phyloP scores from a whole-genome alignment of 2,888 invertebrate genomes.

The Sycophila texana region DNA sequence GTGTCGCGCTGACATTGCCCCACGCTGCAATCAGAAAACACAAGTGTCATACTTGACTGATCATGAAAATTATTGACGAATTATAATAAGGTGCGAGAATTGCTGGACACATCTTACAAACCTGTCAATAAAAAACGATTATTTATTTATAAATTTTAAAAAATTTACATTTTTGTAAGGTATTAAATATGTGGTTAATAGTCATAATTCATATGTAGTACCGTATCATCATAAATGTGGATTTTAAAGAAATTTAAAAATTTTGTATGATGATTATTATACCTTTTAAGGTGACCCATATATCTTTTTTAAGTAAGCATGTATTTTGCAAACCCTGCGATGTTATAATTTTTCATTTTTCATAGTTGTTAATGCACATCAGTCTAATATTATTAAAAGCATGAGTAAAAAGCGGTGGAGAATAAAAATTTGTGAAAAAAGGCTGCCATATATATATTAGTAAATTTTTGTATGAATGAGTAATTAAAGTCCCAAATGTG shows the following conservation, averaged over 20 bases:
- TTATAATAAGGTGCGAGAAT: slow-evolving; percentile 13
- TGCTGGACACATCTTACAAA: no score
- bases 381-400: slow-evolving; percentile 43
- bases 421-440: slow-evolving; percentile 31
- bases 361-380: slow-evolving; percentile 43
- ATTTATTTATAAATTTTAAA: no score
- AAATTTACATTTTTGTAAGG: no score
- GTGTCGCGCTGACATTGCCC: slow-evolving; percentile 67
- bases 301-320: background rate
- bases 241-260: no score
- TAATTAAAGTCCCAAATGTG: slow-evolving; percentile 40
- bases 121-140: no score
- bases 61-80: background rate
- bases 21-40: slow-evolving; percentile 66
- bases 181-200: no score
- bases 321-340: background rate
- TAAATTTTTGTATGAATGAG: slow-evolving; percentile 36
- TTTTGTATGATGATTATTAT: no score
- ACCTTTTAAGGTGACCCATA: background rate
- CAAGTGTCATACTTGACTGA: slow-evolving; percentile 15
- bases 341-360: slow-evolving; percentile 22
- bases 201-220: no score
- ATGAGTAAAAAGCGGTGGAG: slow-evolving; percentile 39
- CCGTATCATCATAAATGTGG: no score
- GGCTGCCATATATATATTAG: slow-evolving; percentile 38